Percentiles rank a stretch among this genome's conserved stretches.
phyloP scores from a whole-genome alignment of 2,113 vertebrate genomes.

The Australoheros scitulus region DNA sequence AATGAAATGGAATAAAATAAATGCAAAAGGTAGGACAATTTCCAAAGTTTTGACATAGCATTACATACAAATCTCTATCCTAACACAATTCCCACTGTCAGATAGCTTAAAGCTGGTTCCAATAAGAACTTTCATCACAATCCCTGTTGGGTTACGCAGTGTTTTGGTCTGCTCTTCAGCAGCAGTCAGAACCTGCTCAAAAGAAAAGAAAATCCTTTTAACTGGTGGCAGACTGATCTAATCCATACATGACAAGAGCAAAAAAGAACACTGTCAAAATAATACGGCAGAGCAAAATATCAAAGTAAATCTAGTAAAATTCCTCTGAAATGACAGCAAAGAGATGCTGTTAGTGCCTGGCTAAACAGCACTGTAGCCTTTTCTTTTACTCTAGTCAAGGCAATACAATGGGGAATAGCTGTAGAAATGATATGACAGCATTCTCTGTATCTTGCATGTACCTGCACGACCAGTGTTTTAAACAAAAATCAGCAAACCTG shows the following conservation, averaged over 20 bases:
- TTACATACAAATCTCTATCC: constrained; percentile 54
- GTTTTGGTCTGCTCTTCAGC: constrained; percentile 61
- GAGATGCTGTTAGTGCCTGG: constrained; percentile 24
- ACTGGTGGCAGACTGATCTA: constrained; percentile 51
- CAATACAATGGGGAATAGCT: not conserved
- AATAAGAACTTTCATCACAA: constrained; percentile 67
- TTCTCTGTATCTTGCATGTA: not conserved
- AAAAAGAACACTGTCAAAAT: constrained; percentile 59
- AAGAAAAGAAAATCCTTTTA: constrained; percentile 52
- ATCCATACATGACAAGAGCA: constrained; percentile 66
- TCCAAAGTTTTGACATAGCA: constrained; percentile 53
- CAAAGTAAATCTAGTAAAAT: constrained; percentile 39
- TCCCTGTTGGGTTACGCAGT: constrained; percentile 50
- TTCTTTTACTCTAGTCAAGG: constrained; percentile 23
- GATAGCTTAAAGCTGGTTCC: constrained; percentile 63
- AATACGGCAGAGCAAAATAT: constrained; percentile 44
- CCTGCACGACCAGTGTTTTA: not conserved
- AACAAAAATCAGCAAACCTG: not conserved
- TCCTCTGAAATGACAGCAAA: constrained; percentile 41
- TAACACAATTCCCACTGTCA: constrained; percentile 56
- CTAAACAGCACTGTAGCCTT: constrained; percentile 11
- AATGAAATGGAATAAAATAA: constrained; percentile 50
- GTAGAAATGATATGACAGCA: not conserved
- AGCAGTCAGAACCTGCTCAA: constrained; percentile 52
- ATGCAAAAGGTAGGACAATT: constrained; percentile 33